Evolutionary conservation across 2,113 vertebrate species (phyloP).

Genomic region (Crotophaga sulcirostris): DNA sequence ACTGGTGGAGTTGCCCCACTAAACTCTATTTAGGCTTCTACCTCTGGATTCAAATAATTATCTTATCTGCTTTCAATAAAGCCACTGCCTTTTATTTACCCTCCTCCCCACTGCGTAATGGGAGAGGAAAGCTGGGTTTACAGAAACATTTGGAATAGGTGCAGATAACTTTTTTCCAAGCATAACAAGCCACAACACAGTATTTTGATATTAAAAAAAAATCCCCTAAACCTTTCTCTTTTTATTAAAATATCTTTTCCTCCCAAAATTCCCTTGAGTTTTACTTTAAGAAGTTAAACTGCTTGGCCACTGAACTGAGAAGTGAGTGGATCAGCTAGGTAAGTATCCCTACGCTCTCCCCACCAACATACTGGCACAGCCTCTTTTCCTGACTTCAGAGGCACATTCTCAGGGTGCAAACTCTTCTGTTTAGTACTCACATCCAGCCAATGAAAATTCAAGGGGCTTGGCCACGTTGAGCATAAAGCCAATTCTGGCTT

Average conservation of each 20-base stretch:
- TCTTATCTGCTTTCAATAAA: not conserved
- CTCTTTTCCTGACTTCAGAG: not conserved
- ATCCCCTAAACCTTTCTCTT: not conserved
- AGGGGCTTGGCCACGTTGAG: not conserved
- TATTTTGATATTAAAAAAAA: not conserved
- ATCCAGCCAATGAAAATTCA: not conserved
- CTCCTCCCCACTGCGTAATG: not conserved
- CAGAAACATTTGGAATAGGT: not conserved
- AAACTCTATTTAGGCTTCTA: not conserved
- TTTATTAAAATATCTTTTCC: not conserved
- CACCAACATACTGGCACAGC: not conserved
- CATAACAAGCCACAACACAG: not conserved
- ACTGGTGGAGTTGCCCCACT: not conserved
- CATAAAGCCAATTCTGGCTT: not conserved
- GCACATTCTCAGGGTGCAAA: not conserved
- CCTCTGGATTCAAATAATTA: not conserved
- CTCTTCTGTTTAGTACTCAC: not conserved
- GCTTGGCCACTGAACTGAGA: not conserved
- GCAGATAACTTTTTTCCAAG: not conserved
- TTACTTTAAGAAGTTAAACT: not conserved
- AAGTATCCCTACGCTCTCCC: not conserved
- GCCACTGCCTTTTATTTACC: not conserved
- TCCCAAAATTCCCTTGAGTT: not conserved
- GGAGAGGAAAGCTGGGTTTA: not conserved
- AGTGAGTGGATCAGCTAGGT: accelerated